A percentile compares a stretch with the other conserved stretches of the same genome.
phyloP scores from a whole-genome alignment of 2,888 invertebrate genomes.

The Macrophya annulata region DNA sequence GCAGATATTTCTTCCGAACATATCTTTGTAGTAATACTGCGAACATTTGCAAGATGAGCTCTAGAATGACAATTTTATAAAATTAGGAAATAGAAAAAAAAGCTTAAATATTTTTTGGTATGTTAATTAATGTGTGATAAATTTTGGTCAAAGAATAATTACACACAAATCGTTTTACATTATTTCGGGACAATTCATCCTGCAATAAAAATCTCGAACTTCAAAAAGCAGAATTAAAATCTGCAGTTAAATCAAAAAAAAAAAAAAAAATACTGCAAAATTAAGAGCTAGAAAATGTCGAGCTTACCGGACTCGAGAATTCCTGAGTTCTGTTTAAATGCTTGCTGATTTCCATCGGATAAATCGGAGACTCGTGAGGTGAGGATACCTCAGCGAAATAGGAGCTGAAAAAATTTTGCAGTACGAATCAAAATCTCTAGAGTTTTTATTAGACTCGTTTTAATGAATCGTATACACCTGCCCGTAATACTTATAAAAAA shows the following conservation, averaged over 20 bases:
- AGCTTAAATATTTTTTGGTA: not conserved
- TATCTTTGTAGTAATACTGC: constrained; percentile 51
- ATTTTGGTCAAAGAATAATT: no score
- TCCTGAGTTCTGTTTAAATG: not conserved
- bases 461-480: not conserved
- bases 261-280: not conserved
- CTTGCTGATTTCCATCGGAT: not conserved
- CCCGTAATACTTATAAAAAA: not conserved
- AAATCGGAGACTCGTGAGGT: not conserved
- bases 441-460: not conserved
- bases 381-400: not conserved
- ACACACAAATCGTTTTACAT: no score
- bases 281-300: not conserved
- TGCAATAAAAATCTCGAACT: not conserved
- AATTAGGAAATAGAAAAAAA: not conserved
- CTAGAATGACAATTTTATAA: not conserved
- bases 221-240: not conserved
- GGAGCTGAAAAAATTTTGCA: not conserved
- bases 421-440: not conserved
- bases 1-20: constrained; percentile 48
- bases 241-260: not conserved
- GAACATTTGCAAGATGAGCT: not conserved
- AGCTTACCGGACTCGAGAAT: constrained; percentile 16
- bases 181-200: not conserved
- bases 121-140: not conserved